Evolutionary conservation across 2,113 vertebrate genomes (phyloP).

Genomic region (Leucoraja erinaceus): DNA sequence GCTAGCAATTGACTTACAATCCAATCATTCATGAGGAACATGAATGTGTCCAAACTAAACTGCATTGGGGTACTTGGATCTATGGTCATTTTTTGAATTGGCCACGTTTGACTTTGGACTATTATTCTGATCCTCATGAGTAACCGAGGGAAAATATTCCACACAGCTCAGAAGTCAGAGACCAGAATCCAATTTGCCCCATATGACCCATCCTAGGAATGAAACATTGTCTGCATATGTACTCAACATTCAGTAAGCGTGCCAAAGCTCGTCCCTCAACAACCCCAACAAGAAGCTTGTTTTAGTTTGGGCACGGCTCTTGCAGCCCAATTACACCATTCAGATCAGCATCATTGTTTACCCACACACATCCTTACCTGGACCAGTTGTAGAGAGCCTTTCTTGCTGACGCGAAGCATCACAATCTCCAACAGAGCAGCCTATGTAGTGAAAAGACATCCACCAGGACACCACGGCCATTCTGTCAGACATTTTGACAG

Average conservation of each 20-base stretch:
- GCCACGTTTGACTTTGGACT: neutral
- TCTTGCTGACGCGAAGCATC: no score
- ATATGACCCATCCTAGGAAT: neutral
- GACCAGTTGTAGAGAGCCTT: no score
- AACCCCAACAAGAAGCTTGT: neutral
- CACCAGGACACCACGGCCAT: no score
- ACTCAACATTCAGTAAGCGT: neutral
- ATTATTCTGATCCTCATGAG: neutral
- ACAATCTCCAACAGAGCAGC: no score
- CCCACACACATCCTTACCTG: no score
- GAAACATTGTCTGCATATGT: neutral
- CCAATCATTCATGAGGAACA: neutral
- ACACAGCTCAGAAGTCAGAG: neutral
- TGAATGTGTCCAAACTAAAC: neutral
- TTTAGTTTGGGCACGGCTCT: neutral
- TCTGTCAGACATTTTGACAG: no score
- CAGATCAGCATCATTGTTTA: no score
- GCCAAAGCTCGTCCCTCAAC: neutral
- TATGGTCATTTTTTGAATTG: neutral
- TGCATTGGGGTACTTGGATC: neutral
- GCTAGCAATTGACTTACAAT: neutral
- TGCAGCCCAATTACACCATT: no score
- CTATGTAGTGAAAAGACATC: no score
- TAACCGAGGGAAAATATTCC: neutral
- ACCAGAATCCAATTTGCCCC: neutral